phyloP scores from a whole-genome alignment of 2,888 invertebrate species.

The Temnothorax unifasciatus region DNA sequence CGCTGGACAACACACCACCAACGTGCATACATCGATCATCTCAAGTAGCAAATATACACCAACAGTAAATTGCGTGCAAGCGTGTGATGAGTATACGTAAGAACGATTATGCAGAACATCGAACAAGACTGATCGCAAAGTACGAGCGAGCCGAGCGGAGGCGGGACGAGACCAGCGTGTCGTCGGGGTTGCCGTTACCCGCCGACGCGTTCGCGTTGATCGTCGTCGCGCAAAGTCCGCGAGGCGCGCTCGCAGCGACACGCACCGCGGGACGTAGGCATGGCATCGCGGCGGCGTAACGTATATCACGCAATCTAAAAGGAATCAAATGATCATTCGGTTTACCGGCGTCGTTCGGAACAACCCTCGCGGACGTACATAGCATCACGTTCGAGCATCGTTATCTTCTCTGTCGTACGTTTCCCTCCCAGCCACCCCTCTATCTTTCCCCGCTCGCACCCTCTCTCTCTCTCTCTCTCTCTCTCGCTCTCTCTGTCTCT shows the following conservation, averaged over 20 bases:
- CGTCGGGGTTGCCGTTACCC: slow-evolving; percentile 17
- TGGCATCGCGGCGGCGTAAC: background rate
- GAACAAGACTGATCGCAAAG: slow-evolving; percentile 16
- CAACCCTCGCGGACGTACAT: slow-evolving; percentile 50
- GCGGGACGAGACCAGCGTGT: slow-evolving; percentile 5
- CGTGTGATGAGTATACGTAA: slow-evolving; percentile 42
- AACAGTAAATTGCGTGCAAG: slow-evolving; percentile 53
- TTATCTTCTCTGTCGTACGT: slow-evolving; percentile 55
- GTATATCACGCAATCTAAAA: slow-evolving; percentile 47
- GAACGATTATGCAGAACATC: slow-evolving; percentile 47
- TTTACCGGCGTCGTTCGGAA: slow-evolving; percentile 54
- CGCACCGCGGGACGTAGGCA: slow-evolving; percentile 1
- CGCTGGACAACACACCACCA: slow-evolving; percentile 51
- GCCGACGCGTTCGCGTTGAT: slow-evolving; percentile 44
- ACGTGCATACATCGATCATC: slow-evolving; percentile 56
- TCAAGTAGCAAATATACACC: slow-evolving; percentile 48
- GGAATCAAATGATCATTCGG: slow-evolving; percentile 49
- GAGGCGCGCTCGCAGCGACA: slow-evolving; percentile 46
- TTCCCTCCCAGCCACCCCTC: slow-evolving; percentile 14
- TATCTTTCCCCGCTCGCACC: slow-evolving; percentile 13
- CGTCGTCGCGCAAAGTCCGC: slow-evolving; percentile 7
- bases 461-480: background rate
- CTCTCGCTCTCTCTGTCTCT: background rate
- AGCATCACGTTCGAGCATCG: slow-evolving; percentile 53
- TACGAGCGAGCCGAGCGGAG: background rate